Evolutionary conservation across 53 echinoderm and acorn worm genomes (phyloP).

Genomic region (Paelopatides confundens): DNA sequence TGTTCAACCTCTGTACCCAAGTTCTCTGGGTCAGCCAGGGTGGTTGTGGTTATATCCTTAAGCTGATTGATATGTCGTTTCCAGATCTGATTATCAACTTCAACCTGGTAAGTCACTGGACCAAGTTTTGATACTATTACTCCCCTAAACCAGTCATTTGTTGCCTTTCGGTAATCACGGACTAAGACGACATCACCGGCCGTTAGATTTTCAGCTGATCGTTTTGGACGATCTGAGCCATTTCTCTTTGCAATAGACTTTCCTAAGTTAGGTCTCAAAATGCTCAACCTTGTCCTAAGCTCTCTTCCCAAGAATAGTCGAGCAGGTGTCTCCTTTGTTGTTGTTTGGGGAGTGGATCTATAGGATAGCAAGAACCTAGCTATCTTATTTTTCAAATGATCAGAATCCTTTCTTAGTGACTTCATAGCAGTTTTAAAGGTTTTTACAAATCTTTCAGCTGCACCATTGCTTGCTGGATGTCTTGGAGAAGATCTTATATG

Average conservation of each 20-base stretch:
- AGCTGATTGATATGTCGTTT: slow-evolving; percentile 3
- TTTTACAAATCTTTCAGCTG: slow-evolving; percentile 31
- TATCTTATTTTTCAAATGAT: neutral
- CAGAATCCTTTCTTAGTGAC: neutral
- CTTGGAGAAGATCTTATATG: slow-evolving; percentile 34
- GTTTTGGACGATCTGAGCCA: neutral
- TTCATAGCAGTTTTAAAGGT: neutral
- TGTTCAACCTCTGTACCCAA: too few relatives aligned
- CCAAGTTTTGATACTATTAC: neutral
- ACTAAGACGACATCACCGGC: neutral
- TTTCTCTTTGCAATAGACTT: slow-evolving; percentile 6
- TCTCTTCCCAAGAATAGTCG: neutral
- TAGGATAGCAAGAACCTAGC: slow-evolving; percentile 28
- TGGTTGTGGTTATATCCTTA: neutral
- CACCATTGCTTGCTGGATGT: neutral
- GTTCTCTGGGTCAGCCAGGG: neutral
- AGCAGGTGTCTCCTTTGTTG: slow-evolving; percentile 27
- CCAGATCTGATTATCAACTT: slow-evolving; percentile 1
- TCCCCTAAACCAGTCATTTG: neutral
- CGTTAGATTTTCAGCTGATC: neutral
- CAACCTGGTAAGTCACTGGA: slow-evolving; percentile 14
- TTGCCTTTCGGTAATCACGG: neutral
- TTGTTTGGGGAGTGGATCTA: neutral
- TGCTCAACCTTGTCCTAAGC: neutral
- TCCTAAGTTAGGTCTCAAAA: neutral